Conservation (phyloP, 1,140 invertebrate genomes). For the Trachelipus rathkii region DNA sequence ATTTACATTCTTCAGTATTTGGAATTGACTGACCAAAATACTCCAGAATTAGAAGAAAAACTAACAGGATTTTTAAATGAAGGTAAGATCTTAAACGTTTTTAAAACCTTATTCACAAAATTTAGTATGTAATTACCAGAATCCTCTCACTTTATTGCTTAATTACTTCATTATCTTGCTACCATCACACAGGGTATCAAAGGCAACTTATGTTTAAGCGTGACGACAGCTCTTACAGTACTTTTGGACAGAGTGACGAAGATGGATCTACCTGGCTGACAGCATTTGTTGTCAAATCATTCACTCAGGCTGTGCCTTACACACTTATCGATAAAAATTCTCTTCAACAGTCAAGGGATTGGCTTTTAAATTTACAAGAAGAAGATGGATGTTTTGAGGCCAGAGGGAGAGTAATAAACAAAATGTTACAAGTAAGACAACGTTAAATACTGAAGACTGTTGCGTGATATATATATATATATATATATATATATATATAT, state of each 20-base stretch:
- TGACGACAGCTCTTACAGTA: conserved; percentile 72
- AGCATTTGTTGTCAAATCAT: conserved; percentile 70
- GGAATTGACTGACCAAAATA: conserved; percentile 59
- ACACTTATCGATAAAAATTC: conserved; percentile 62
- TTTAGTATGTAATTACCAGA: no score
- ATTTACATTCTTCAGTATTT: conserved; percentile 79
- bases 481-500: no score
- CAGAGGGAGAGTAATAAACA: conserved; percentile 38
- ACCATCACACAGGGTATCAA: conserved; percentile 57
- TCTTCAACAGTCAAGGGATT: conserved; percentile 51
- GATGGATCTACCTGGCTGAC: conserved; percentile 74
- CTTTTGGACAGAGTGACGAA: conserved; percentile 64
- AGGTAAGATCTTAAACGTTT: conserved; percentile 59
- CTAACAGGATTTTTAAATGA: conserved; percentile 71
- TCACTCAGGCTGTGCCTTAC: conserved; percentile 60
- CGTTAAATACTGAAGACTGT: no score
- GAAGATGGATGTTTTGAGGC: conserved; percentile 33
- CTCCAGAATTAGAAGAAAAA: conserved; percentile 63
- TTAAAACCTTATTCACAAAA: no score
- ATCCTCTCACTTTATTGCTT: no score
- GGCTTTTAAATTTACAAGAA: conserved; percentile 48
- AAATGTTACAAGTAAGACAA: conserved; percentile 33
- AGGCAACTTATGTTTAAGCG: conserved; percentile 69
- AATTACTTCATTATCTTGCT: no score
- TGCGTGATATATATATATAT: no score